Evolutionary conservation across 23 tunicate species (phyloP), one percentile per base, ranked within the genome.

Genomic region (Trididemnum clinides): DNA sequence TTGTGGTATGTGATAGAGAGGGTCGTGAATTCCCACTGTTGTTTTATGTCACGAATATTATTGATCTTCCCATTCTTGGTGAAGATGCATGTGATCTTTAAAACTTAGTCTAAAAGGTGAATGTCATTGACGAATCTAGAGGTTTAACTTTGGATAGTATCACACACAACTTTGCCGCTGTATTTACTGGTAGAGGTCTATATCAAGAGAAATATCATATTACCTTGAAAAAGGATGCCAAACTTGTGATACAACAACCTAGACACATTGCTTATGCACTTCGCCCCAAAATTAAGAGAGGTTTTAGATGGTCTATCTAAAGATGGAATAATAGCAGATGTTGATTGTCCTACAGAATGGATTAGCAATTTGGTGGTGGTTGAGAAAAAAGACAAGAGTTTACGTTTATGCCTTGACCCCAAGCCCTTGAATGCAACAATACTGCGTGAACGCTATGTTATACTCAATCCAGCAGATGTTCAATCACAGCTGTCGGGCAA

Each of bases 271-370:
- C 77, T 6, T 64, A 29, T 34, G 86, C 86, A 32, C 28, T 64
- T 29, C 77, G 77, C 35, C 77, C 75, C 29, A 25, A n/a, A n/a
- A 7, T 34, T 64, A 62, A 82, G 39, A 37, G 58, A 12, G 12
- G 25, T 28, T 33, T 2, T 82, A 22, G 50, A 82, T 2, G 34
- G 28, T 7, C 23, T 82, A 1, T 35, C 51, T 27, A 28, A 2
- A 37, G 34, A 20, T 7, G 59, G 86, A 19, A 71, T 84, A 1
- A 51, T 84, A 49, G 65, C 64, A 0, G 33, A 71, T 39, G 64
- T 70, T 19, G 82, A 85, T 36, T 7, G 27, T 28, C 89, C 89
- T 10, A 85, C 82, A 27, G 64, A 39, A 1, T 85, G 88, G 88
- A 69, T 84, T 15, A 71, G 33, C 58, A 65, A 71, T 71, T 50